A percentile compares a stretch with the other conserved stretches of the same genome.
These are phyloP conservation scores for Lissonota sp. DNA, from an alignment of 2,888 invertebrate species.

Conservation along the genomic window DNA sequence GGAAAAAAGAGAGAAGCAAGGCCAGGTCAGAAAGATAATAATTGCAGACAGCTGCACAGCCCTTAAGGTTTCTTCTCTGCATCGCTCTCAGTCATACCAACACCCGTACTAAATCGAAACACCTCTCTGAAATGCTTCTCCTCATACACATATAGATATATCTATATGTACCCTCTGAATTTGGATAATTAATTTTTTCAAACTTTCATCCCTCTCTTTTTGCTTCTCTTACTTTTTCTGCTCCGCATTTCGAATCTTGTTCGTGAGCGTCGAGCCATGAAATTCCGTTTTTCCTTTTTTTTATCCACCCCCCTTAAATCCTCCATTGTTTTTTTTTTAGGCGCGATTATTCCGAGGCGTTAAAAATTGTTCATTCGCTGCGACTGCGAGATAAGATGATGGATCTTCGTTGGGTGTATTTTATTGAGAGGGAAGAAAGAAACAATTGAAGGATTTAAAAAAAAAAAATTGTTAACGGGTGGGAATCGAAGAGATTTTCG, in stretches of 20 bases:
- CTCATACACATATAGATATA: slow-evolving; percentile 32
- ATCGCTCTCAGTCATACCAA: slow-evolving; percentile 5
- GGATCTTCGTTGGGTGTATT: not conserved
- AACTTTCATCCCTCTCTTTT: slow-evolving; percentile 14
- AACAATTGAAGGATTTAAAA: not conserved
- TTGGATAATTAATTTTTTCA: slow-evolving; percentile 74
- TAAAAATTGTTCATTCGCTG: not conserved
- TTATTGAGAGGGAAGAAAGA: not conserved
- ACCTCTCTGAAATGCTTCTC: slow-evolving; percentile 39
- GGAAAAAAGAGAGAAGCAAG: slow-evolving; percentile 18
- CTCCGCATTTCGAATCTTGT: not conserved
- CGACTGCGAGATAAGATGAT: too few species aligned
- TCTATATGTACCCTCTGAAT: slow-evolving; percentile 65
- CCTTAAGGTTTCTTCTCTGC: slow-evolving; percentile 64
- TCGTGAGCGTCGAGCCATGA: slow-evolving; percentile 56
- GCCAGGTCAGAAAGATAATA: slow-evolving; percentile 77
- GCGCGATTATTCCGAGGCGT: slow-evolving; percentile 23
- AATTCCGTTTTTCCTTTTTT: slow-evolving; percentile 46
- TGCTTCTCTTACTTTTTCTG: not conserved
- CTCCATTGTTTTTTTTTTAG: slow-evolving; percentile 37
- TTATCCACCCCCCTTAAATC: slow-evolving; percentile 19
- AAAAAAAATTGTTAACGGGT: not conserved
- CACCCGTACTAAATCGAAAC: slow-evolving; percentile 60
- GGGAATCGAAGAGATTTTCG: not conserved
- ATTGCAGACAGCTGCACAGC: slow-evolving; percentile 80